Base-by-base conservation (phyloP, 2,113 vertebrate genomes). In the Vimba vimba region DNA sequence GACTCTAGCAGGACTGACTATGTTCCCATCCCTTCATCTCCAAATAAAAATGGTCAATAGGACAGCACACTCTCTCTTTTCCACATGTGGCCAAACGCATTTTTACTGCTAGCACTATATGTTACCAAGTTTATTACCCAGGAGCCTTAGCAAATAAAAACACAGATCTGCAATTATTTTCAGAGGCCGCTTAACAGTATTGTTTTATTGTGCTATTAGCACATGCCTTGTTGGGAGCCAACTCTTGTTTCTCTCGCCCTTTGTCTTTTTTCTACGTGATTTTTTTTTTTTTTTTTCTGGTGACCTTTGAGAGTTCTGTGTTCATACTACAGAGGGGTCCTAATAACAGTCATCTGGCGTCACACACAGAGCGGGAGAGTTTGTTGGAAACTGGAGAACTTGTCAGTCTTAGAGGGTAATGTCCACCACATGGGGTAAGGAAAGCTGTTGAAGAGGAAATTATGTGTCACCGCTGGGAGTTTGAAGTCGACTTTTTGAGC, bases 61-160 rank as follows among this genome's bases (percentile, higher is more conserved):
- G 85, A 86, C 66, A 79, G 75, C 21, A 15, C 30, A 21, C 55
- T 45, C 60, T 80, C 59, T 59, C 23, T 50, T 71, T 81, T 75
- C 75, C 66, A 66, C 69, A 77, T 64, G 57, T 45, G 45, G 66
- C 23, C 60, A 15, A 68, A 27, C 23, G 0, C 55, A 15, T 79
- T 59, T 59, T 86, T 82, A 76, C 81, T 69, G 60, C 85, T 52
- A 84, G 45, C 64, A 68, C 75, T 69, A 84, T 89, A 85, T 64
- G 47, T 82, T 86, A 75, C 82, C 82, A 59, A 57, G 78, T 89
- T 88, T 88, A 90, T 88, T 89, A 87, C 82, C 86, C 83, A 82
- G 79, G 82, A 89, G 87, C 84, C 39, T 77, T 62, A 84, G 86
- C 62, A 89, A 90, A 89, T 86, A 89, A 88, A 90, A 87, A 87